Percentiles rank a stretch among this genome's conserved stretches.
These are phyloP conservation scores for Myopa tessellatipennis DNA, from an alignment of 2,888 invertebrate genomes.

Conservation along the genomic window DNA sequence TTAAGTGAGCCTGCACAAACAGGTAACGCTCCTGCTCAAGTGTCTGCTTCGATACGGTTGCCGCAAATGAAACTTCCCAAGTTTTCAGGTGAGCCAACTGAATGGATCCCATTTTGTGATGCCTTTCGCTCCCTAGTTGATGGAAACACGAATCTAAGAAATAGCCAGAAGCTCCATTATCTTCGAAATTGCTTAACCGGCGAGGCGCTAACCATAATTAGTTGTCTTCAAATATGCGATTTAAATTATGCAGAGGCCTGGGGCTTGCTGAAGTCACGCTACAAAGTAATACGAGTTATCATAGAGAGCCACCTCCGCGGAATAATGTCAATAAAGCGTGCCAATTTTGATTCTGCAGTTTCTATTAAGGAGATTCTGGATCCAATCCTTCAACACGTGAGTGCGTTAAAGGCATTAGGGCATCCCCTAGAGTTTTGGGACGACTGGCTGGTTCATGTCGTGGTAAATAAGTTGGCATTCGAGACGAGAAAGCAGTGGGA, in stretches of 20 bases:
- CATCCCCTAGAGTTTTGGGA: neutral
- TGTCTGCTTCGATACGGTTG: neutral
- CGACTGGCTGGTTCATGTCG: neutral
- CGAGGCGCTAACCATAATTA: neutral
- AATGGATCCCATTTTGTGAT: too few species aligned
- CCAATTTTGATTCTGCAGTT: too few species aligned
- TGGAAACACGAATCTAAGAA: neutral
- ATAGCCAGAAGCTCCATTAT: slow-evolving; percentile 2
- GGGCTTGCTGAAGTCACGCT: neutral
- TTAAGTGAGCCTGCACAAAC: neutral
- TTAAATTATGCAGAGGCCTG: slow-evolving; percentile 5
- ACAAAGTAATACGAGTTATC: too few species aligned
- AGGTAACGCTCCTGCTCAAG: neutral
- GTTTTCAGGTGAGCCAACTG: too few species aligned
- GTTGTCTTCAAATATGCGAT: neutral
- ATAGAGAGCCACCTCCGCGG: too few species aligned
- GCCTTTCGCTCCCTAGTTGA: too few species aligned
- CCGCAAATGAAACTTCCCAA: too few species aligned
- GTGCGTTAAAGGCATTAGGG: neutral
- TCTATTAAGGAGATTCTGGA: neutral
- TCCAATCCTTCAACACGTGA: neutral
- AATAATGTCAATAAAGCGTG: too few species aligned
- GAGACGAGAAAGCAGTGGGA: neutral
- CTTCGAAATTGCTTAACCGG: neutral
- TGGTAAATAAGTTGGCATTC: neutral